Evolutionary conservation across 1,140 invertebrate genomes (phyloP).

Genomic region (Ceratina australensis): DNA sequence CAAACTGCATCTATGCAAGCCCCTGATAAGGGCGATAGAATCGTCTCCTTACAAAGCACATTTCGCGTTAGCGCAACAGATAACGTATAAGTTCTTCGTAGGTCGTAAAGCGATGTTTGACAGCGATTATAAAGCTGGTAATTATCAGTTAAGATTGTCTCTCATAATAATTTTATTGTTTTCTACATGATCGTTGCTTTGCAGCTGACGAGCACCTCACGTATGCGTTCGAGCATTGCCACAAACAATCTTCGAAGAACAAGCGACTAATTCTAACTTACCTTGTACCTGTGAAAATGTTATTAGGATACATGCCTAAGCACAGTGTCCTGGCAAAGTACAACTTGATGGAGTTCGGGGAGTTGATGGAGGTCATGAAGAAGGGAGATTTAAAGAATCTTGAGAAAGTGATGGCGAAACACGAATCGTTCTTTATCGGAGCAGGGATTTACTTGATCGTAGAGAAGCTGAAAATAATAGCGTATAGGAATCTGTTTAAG

Average conservation of each 20-base stretch:
- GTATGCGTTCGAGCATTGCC: slow-evolving; percentile 96
- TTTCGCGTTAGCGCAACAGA: slow-evolving; percentile 92
- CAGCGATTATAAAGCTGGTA: slow-evolving; percentile 93
- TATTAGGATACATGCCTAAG: slow-evolving; percentile 94
- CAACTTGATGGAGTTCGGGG: slow-evolving; percentile 93
- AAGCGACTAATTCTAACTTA: slow-evolving; percentile 97
- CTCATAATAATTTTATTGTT: neutral
- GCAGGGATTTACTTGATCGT: slow-evolving; percentile 98
- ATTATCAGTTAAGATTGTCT: slow-evolving; percentile 34
- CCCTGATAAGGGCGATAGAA: slow-evolving; percentile 97
- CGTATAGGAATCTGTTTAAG: slow-evolving; percentile 97
- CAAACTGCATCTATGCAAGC: slow-evolving; percentile 97
- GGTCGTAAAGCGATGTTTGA: slow-evolving; percentile 99
- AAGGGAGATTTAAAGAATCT: slow-evolving; percentile 93
- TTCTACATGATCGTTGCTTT: slow-evolving; percentile 55
- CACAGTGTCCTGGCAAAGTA: slow-evolving; percentile 91
- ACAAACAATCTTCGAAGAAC: slow-evolving; percentile 90
- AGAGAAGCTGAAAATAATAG: slow-evolving; percentile 96
- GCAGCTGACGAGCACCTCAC: slow-evolving; percentile 94
- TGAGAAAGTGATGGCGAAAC: slow-evolving; percentile 90
- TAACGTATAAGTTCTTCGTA: slow-evolving; percentile 98
- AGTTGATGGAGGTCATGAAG: slow-evolving; percentile 92
- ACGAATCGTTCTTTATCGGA: slow-evolving; percentile 96
- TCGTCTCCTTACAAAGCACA: slow-evolving; percentile 92
- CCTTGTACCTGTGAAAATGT: slow-evolving; percentile 98